A percentile compares a stretch with the other conserved stretches of the same genome.
These are phyloP conservation scores for Chrysolina oricalcia DNA, from an alignment of 2,888 invertebrate genomes.

Conservation along the genomic window DNA sequence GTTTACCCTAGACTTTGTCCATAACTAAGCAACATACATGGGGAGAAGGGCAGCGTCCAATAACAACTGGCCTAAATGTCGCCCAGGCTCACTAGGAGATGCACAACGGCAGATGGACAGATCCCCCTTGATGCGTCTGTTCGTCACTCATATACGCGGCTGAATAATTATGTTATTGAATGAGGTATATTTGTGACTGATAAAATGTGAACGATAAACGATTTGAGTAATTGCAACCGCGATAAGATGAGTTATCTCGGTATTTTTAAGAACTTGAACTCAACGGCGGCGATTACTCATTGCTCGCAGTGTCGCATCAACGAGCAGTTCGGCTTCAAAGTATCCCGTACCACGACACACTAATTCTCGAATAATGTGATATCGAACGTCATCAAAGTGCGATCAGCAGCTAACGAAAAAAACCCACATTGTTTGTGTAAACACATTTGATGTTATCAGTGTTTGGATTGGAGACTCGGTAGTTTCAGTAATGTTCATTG, in stretches of 20 bases:
- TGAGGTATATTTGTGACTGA: background rate
- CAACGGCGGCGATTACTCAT: background rate
- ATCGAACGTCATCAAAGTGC: constrained; percentile 24
- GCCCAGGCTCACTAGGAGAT: no score
- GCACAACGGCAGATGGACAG: no score
- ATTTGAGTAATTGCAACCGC: constrained; percentile 23
- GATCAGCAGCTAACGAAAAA: constrained; percentile 19
- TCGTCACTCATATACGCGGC: background rate
- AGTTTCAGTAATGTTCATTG: constrained; percentile 14
- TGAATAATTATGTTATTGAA: background rate
- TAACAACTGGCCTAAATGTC: no score
- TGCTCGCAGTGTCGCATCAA: background rate
- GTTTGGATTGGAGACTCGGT: constrained; percentile 12
- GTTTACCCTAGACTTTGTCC: no score
- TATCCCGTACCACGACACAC: background rate
- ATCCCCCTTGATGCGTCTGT: background rate
- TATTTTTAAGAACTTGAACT: constrained; percentile 21
- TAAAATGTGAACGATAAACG: constrained; percentile 13
- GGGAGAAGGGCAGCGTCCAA: no score
- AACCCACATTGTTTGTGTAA: constrained; percentile 19
- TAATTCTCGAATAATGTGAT: constrained; percentile 16
- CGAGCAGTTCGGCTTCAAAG: background rate
- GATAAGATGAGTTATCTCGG: constrained; percentile 8
- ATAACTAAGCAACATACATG: no score
- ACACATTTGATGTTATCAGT: constrained; percentile 11